phyloP scores from a whole-genome alignment of 2,888 invertebrate genomes.

The Heterodera filipjevi region DNA sequence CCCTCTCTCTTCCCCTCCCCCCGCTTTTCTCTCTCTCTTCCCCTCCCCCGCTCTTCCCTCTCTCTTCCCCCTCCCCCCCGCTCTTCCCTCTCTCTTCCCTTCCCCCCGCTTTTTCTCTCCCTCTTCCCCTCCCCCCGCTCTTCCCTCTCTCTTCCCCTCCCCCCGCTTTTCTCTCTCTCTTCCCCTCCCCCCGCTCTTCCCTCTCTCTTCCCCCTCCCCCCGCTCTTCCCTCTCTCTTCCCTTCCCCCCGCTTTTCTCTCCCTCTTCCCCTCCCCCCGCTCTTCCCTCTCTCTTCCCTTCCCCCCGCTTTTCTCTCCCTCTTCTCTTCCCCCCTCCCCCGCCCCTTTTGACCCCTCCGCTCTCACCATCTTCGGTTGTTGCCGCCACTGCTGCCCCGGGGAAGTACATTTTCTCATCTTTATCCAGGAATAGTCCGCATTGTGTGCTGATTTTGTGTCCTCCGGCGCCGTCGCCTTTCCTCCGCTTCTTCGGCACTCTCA shows the following conservation, averaged over 20 bases:
- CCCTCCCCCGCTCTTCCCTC: too few species aligned
- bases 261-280: too few species aligned
- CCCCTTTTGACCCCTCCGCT: background rate
- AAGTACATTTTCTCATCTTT: slow-evolving; percentile 35
- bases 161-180: slow-evolving; percentile 23
- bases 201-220: background rate
- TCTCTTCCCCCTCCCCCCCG: too few species aligned
- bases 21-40: slow-evolving; percentile 29
- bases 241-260: too few species aligned
- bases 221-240: background rate
- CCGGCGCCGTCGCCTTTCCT: background rate
- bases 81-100: too few species aligned
- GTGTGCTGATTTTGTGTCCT: background rate
- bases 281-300: too few species aligned
- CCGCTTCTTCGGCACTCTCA: slow-evolving; percentile 9
- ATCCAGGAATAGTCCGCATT: slow-evolving; percentile 26
- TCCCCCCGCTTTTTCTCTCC: too few species aligned
- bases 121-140: too few species aligned
- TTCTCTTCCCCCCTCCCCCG: too few species aligned
- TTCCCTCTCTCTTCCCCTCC: background rate
- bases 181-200: background rate
- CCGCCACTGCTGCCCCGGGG: slow-evolving; percentile 26
- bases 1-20: background rate
- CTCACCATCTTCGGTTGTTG: slow-evolving; percentile 30
- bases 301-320: too few species aligned